Evolutionary conservation across 1,140 invertebrate genomes (phyloP), one percentile per base, ranked within the genome.

Genomic region (Camponotus vicinus): DNA sequence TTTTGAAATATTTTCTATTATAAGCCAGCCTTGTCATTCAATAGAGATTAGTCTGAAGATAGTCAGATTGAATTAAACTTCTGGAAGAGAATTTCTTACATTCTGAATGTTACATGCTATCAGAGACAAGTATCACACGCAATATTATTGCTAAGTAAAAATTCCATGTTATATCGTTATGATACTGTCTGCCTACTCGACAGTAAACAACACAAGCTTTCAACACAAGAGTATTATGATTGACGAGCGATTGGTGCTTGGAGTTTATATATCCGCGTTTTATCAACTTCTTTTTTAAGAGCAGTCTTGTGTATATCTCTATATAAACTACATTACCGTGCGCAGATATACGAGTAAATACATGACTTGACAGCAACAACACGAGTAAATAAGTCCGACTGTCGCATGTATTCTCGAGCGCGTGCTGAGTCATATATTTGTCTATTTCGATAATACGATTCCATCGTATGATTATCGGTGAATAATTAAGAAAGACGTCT

Each of bases 401-500:
- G 66, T 55, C 32, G 21, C 42, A 55, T 5, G n/a, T 45, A 27
- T n/a, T 13, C 3, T 71, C 45, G 13, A 21, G 13, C 40, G 69
- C 15, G 13, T 55, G 78, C 45, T 79, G 83, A 85, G 84, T 63
- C 79, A 83, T 61, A 49, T 83, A 92, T 92, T 92, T 67, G 67
- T 88, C 91, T 90, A 85, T 89, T 86, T 94, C 91, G 69, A 90
- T 78, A 86, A 84, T 86, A 75, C 69, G 76, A 87, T 88, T 85
- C 57, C 21, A 89, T 55, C 42, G 78, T 80, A 87, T 15, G 37
- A n/a, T 82, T 91, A 92, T 18, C 79, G 61, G 2, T 59, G 52
- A 71, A 88, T 49, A 93, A 89, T 92, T 93, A 92, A 57, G 91
- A 93, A 89, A 93, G 83, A 76, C 90, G 88, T 85, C 91, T 94